A percentile compares a stretch with the other conserved stretches of the same genome.
phyloP scores from a whole-genome alignment of 2,888 invertebrate species.

The Leucozona laternaria region DNA sequence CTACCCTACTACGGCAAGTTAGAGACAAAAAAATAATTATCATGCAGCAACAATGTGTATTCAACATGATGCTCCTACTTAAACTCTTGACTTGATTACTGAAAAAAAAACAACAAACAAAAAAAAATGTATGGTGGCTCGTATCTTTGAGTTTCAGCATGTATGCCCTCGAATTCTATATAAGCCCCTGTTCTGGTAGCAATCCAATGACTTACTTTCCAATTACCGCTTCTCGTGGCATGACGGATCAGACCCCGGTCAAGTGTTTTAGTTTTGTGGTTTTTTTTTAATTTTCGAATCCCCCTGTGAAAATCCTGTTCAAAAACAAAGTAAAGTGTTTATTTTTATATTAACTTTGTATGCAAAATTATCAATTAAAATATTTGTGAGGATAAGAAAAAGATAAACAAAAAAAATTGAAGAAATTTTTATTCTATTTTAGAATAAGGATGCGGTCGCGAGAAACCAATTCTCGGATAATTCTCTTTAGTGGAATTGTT shows the following conservation, averaged over 20 bases:
- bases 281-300: background rate
- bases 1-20: background rate
- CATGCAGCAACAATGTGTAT: constrained; percentile 61
- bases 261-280: constrained; percentile 39
- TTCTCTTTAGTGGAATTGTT: constrained; percentile 43
- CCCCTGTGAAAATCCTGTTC: constrained; percentile 41
- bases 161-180: constrained; percentile 60
- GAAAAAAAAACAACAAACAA: background rate
- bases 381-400: background rate
- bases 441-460: constrained; percentile 67
- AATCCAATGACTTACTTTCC: constrained; percentile 67
- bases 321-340: constrained; percentile 56
- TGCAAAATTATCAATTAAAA: background rate
- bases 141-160: constrained; percentile 16
- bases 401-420: constrained; percentile 4
- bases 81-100: constrained; percentile 35
- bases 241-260: constrained; percentile 54
- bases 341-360: background rate
- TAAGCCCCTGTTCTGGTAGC: constrained; percentile 63
- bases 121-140: background rate
- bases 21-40: background rate
- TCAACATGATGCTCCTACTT: constrained; percentile 44
- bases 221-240: constrained; percentile 67
- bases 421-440: constrained; percentile 41
- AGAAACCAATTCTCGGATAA: constrained; percentile 41